Percentiles rank a stretch among this genome's conserved stretches.
phyloP scores from a whole-genome alignment of 2,797 vertebrate species.

The Sparus aurata region DNA sequence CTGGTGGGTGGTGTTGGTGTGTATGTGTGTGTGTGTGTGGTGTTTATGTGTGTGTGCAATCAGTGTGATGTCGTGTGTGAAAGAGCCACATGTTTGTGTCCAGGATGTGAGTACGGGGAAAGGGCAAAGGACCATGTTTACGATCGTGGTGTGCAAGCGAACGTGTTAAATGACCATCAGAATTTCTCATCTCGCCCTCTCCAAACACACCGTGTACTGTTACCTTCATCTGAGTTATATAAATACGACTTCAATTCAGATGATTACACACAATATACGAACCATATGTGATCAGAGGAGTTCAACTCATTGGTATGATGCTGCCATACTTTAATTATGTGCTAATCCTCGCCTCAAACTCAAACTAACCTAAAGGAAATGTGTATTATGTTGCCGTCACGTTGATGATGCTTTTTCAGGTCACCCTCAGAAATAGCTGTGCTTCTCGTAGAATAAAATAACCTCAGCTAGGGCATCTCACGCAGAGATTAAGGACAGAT shows the following conservation, averaged over 20 bases:
- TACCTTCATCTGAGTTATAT: background rate
- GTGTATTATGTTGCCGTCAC: conserved; percentile 1
- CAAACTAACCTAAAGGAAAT: conserved; percentile 27
- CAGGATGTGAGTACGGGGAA: conserved; percentile 50
- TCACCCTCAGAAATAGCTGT: background rate
- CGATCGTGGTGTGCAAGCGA: conserved; percentile 2
- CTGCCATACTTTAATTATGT: conserved; percentile 52
- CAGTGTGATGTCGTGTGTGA: conserved; percentile 52
- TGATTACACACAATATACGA: conserved; percentile 19
- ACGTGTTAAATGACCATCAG: conserved; percentile 29
- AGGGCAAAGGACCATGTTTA: conserved; percentile 47
- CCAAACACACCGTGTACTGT: background rate
- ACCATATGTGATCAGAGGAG: conserved; percentile 22
- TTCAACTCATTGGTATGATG: conserved; percentile 18
- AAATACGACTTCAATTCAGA: conserved; percentile 5
- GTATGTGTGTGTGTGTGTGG: conserved; percentile 11
- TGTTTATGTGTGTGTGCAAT: conserved; percentile 38
- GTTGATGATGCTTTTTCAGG: conserved; percentile 7
- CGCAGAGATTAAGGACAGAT: conserved; percentile 18
- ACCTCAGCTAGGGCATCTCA: conserved; percentile 5
- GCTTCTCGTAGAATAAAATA: conserved; percentile 10
- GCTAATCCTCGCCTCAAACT: conserved; percentile 17
- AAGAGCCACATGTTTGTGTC: conserved; percentile 49
- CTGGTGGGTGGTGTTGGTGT: conserved; percentile 46
- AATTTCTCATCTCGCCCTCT: conserved; percentile 18